Base-by-base conservation (phyloP, 2,113 vertebrate genomes). In the Aldabrachelys gigantea region DNA sequence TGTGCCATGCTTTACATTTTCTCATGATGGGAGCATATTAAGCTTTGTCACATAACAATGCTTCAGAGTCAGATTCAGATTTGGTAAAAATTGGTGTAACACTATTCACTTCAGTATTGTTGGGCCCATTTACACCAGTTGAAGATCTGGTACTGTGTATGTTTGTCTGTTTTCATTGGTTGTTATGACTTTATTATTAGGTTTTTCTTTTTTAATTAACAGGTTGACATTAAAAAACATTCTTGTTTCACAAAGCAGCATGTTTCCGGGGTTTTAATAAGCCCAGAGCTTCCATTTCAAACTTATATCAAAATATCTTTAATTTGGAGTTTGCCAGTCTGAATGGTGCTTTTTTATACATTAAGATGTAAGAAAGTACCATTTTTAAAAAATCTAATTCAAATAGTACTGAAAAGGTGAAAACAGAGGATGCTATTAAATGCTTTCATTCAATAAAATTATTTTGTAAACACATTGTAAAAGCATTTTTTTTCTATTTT, bases 191-290 rank as follows among this genome's bases (percentile, higher is more conserved):
- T 81, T 88, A 22, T 54, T 47, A 3, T 93, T 83, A 10, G 41
- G 41, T 24, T 76, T 76, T 44, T 49, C 93, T 4, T 88, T 91
- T 96, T 89, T 41, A 87, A 25, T 89, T 82, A 89, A 14, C 8
- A 76, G 7, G 3, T 44, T 76, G 72, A 76, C 72, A 76, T 76
- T 88, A 86, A 91, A 62, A 96, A 93, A 3, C 13, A 54, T 92
- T 31, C 27, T 85, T 8, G 0, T 82, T 95, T 94, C 27, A 54
- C 80, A 75, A 44, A 85, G n/a, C 89, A 89, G 52, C 81, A 10
- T 75, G 62, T 50, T 87, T 92, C 53, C 22, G 38, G 47, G 17
- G 1, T 1, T 62, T 94, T 91, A 78, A 89, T 87, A 85, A 82
- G 41, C 50, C n/a, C 38, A 57, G 38, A 94, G 5, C 10, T 56